Conservation (phyloP, 2,797 vertebrate species). For the Melopsittacus undulatus region DNA sequence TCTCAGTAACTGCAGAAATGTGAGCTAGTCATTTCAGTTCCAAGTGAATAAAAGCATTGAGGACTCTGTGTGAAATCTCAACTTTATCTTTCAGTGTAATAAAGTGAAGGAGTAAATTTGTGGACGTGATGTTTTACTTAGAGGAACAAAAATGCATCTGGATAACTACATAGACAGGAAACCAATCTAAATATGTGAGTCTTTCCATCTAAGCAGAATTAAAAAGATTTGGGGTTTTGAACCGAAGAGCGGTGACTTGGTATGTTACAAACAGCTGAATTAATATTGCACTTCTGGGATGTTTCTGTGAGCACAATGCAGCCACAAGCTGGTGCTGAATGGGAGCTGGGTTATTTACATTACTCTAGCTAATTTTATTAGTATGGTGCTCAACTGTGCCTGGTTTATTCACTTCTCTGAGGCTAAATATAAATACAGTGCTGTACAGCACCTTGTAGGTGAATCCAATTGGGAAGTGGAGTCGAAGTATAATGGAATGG, state of each 20-base stretch:
- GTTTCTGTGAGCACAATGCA: not conserved
- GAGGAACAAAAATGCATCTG: not conserved
- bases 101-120: constrained; percentile 29
- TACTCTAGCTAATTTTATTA: not conserved
- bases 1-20: constrained; percentile 66
- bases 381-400: not conserved
- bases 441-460: not conserved
- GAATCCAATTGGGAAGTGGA: not conserved
- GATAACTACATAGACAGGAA: constrained; percentile 7
- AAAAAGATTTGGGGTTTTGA: constrained; percentile 19
- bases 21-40: constrained; percentile 46
- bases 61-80: constrained; percentile 21
- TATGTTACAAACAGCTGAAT: constrained; percentile 23
- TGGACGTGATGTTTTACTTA: constrained; percentile 52
- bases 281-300: constrained; percentile 1
- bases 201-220: constrained; percentile 36
- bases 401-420: not conserved
- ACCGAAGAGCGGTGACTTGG: not conserved
- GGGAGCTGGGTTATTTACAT: not conserved
- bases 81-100: constrained; percentile 9
- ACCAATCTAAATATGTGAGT: not conserved
- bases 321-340: not conserved
- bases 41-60: constrained; percentile 4
- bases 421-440: accelerated
- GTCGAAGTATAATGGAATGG: accelerated